A percentile compares a stretch with the other conserved stretches of the same genome.
These are phyloP conservation scores for Tachina fera DNA, from an alignment of 2,888 invertebrate species.

Conservation along the genomic window DNA sequence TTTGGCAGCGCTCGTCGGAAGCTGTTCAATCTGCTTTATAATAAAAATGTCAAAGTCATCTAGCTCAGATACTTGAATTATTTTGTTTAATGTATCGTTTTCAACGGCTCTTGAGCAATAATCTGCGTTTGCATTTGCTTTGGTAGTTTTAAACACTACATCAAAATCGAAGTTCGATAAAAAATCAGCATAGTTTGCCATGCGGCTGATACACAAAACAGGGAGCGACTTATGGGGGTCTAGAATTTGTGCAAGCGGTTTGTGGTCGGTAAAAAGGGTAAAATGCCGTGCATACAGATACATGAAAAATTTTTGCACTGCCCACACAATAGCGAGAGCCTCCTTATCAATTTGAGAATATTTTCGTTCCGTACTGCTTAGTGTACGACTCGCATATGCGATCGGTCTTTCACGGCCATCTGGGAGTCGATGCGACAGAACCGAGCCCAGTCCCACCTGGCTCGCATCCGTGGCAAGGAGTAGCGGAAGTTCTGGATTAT, in stretches of 20 bases:
- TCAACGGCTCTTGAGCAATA: too few species aligned
- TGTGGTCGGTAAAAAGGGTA: constrained; percentile 39
- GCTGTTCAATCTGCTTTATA: too few species aligned
- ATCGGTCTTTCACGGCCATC: constrained; percentile 34
- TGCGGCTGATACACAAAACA: constrained; percentile 25
- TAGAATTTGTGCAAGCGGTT: constrained; percentile 21
- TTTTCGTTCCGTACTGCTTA: constrained; percentile 10
- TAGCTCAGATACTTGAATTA: too few species aligned
- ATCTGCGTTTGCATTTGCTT: too few species aligned
- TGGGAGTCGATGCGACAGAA: constrained; percentile 31
- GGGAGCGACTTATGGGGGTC: constrained; percentile 12
- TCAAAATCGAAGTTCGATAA: too few species aligned
- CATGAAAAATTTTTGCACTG: constrained; percentile 18
- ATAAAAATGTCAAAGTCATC: too few species aligned
- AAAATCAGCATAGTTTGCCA: constrained; percentile 44
- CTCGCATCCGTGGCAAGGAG: constrained; percentile 43
- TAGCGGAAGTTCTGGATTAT: constrained; percentile 24
- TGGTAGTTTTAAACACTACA: too few species aligned
- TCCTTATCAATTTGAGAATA: constrained; percentile 29
- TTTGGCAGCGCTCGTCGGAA: too few species aligned
- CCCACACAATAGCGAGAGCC: constrained; percentile 36
- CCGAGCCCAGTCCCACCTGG: constrained; percentile 12
- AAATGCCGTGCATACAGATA: constrained; percentile 39
- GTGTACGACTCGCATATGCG: constrained; percentile 24
- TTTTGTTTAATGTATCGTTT: too few species aligned